Percentiles rank a stretch among this genome's conserved stretches.
Evolutionary conservation across 2,113 vertebrate species (phyloP).

Genomic region (Stigmatopora nigra): DNA sequence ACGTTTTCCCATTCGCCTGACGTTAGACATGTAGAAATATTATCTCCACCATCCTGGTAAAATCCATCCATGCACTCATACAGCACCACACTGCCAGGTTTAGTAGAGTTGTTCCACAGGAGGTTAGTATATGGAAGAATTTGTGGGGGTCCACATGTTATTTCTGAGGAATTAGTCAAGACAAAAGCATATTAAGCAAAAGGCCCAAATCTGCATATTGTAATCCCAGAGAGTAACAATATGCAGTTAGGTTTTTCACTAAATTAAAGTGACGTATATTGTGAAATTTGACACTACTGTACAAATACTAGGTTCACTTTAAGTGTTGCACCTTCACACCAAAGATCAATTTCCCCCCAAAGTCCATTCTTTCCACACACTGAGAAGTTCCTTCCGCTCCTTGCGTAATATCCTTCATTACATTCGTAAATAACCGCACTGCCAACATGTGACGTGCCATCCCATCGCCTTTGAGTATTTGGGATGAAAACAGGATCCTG

Average conservation of each 20-base stretch:
- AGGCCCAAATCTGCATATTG: not conserved
- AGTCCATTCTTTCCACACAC: conserved; percentile 54
- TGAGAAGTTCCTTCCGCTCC: conserved; percentile 42
- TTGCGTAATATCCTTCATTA: conserved; percentile 45
- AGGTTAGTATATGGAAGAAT: conserved; percentile 49
- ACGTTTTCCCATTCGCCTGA: conserved; percentile 59
- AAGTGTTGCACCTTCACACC: conserved; percentile 66
- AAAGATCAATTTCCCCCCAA: conserved; percentile 61
- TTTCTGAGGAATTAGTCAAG: conserved; percentile 48
- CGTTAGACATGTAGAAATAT: conserved; percentile 50
- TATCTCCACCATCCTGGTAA: conserved; percentile 53
- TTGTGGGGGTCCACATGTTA: conserved; percentile 59
- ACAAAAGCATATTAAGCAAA: conserved; percentile 5
- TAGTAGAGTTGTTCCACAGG: conserved; percentile 47
- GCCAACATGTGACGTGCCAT: conserved; percentile 34
- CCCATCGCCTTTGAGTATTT: conserved; percentile 40
- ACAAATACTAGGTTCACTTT: not conserved
- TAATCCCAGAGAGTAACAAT: not conserved
- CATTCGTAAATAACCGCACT: conserved; percentile 54
- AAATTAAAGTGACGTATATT: not conserved
- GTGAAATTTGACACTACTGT: not conserved
- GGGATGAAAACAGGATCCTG: conserved; percentile 40
- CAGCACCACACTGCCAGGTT: conserved; percentile 41
- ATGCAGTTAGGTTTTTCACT: too few relatives aligned
- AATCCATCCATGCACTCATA: conserved; percentile 60